A percentile compares a stretch with the other conserved stretches of the same genome.
phyloP scores from a whole-genome alignment of 2,113 vertebrate species.

The Entelurus aequoreus region DNA sequence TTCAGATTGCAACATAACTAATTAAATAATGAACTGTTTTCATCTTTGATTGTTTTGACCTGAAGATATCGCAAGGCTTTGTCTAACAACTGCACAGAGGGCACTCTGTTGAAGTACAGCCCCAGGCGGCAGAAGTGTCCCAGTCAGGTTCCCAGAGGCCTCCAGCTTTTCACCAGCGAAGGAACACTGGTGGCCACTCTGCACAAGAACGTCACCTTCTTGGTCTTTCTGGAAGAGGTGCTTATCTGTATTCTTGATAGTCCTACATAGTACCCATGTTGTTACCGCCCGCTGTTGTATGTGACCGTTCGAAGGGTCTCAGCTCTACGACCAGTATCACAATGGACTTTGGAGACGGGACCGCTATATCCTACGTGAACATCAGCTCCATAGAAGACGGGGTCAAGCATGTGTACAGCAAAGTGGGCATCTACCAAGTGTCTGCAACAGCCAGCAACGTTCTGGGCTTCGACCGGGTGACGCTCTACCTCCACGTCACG shows the following conservation, averaged over 20 bases:
- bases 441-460: constrained; percentile 80
- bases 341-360: constrained; percentile 89
- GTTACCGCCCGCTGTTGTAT: constrained; percentile 18
- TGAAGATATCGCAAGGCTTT: constrained; percentile 83
- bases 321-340: constrained; percentile 84
- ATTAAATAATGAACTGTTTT: neutral
- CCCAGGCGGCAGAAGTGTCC: constrained; percentile 84
- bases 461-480: constrained; percentile 81
- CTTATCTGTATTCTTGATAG: neutral
- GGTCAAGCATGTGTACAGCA: constrained; percentile 84
- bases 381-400: constrained; percentile 88
- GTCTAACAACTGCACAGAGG: constrained; percentile 89
- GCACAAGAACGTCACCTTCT: constrained; percentile 83
- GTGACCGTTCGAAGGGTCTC: constrained; percentile 73
- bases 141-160: constrained; percentile 79
- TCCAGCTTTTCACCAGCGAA: constrained; percentile 81
- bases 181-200: constrained; percentile 80
- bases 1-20: too few relatives aligned
- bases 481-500: constrained; percentile 86
- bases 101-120: constrained; percentile 78
- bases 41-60: constrained; percentile 1
- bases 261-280: too few relatives aligned
- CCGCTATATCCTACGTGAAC: constrained; percentile 82
- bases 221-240: constrained; percentile 91
- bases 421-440: constrained; percentile 88